These are phyloP conservation scores for Indicator maculatus DNA, from an alignment of 2,113 vertebrate species.

Conservation along the genomic window DNA sequence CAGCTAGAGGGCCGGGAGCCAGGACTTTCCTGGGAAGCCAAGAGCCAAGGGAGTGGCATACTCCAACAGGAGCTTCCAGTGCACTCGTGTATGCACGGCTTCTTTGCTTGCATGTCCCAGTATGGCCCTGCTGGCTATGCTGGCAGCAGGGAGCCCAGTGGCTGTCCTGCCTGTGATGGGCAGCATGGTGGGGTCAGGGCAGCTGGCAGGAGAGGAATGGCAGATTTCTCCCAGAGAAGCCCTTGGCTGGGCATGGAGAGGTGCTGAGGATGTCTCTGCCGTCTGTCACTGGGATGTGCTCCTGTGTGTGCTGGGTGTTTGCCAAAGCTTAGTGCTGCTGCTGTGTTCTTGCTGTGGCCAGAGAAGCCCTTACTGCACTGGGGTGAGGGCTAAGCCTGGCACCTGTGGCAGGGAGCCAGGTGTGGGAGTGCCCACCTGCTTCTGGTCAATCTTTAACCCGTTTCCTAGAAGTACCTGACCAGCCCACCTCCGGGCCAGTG, in stretches of 20 bases:
- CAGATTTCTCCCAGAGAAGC: background rate
- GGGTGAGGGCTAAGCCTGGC: background rate
- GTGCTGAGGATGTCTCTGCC: background rate
- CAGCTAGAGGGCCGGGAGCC: slow-evolving; percentile 66
- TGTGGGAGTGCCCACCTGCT: background rate
- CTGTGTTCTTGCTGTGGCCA: background rate
- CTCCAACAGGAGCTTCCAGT: background rate
- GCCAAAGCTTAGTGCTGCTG: accelerated
- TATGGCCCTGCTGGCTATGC: background rate
- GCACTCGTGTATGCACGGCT: accelerated
- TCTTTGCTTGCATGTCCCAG: background rate
- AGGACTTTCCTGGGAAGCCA: slow-evolving; percentile 57
- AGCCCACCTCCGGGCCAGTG: background rate
- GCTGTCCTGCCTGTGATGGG: accelerated
- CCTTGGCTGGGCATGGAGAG: background rate
- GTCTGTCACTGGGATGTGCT: background rate
- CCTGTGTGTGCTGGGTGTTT: accelerated
- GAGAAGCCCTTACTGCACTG: accelerated
- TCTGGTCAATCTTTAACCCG: background rate
- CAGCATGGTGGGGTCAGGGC: background rate
- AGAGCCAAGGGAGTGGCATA: background rate
- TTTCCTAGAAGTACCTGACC: background rate
- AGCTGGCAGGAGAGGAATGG: background rate
- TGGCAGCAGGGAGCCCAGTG: background rate
- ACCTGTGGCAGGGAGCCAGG: background rate